A percentile compares a stretch with the other conserved stretches of the same genome.
phyloP scores from a whole-genome alignment of 2,113 vertebrate genomes.

The Orycteropus afer region DNA sequence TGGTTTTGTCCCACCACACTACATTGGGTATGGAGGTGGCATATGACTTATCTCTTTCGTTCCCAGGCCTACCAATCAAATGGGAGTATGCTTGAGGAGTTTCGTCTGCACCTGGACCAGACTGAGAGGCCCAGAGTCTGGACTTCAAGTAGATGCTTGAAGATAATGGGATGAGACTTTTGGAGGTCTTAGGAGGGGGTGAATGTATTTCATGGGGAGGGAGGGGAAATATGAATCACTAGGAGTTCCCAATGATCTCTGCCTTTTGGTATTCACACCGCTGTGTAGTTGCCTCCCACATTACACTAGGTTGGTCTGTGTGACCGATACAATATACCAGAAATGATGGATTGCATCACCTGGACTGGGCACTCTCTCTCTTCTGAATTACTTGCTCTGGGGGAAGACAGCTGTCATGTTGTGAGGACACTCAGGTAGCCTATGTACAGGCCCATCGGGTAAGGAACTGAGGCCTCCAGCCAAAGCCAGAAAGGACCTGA shows the following conservation, averaged over 20 bases:
- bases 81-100: not conserved
- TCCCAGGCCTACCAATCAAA: not conserved
- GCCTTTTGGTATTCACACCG: not conserved
- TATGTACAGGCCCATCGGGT: fast-evolving
- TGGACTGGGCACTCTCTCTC: not conserved
- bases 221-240: not conserved
- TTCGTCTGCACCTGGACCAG: not conserved
- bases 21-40: not conserved
- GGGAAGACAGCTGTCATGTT: not conserved
- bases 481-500: not conserved
- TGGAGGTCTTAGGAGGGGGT: not conserved
- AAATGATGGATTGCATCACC: not conserved
- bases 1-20: not conserved
- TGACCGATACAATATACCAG: not conserved
- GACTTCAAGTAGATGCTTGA: not conserved
- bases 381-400: not conserved
- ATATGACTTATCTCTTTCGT: not conserved
- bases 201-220: not conserved
- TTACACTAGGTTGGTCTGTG: not conserved
- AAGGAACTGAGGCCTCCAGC: not conserved
- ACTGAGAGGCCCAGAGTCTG: not conserved
- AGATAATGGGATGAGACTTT: not conserved
- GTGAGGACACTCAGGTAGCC: not conserved
- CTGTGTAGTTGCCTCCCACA: not conserved
- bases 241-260: not conserved